These are phyloP conservation scores for Morbakka virulenta DNA, from an alignment of 30 jellyfish, hydroid and myxozoan genomes.

Conservation along the genomic window DNA sequence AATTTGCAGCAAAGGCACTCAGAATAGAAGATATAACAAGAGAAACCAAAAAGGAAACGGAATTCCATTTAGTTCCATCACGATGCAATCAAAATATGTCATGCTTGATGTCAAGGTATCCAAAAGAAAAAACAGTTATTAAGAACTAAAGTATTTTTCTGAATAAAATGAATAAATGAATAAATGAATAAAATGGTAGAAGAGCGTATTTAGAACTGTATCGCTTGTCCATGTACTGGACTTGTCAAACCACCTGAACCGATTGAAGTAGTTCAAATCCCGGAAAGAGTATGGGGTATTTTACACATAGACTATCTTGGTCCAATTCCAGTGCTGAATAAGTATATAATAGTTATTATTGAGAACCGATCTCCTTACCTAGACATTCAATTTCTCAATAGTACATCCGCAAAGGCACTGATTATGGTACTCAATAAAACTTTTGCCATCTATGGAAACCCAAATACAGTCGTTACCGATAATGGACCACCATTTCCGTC, in stretches of 20 bases:
- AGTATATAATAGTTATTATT: slow-evolving; percentile 10
- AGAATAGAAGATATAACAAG: background rate
- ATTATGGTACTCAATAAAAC: too few relatives aligned
- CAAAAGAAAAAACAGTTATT: slow-evolving; percentile 3
- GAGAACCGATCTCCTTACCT: slow-evolving; percentile 32
- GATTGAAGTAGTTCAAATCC: background rate
- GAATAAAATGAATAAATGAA: background rate
- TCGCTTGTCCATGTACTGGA: too few relatives aligned
- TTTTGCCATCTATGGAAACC: slow-evolving; percentile 12
- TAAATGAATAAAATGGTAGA: too few relatives aligned
- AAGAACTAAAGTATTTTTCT: slow-evolving; percentile 5
- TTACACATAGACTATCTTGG: background rate
- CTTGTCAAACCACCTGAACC: too few relatives aligned
- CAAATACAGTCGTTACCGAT: too few relatives aligned
- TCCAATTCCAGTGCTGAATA: too few relatives aligned
- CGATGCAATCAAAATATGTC: too few relatives aligned
- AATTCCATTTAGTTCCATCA: too few relatives aligned
- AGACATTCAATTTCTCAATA: slow-evolving; percentile 8
- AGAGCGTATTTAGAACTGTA: too few relatives aligned
- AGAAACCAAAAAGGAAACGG: too few relatives aligned
- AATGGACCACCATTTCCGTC: too few relatives aligned
- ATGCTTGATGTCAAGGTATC: too few relatives aligned
- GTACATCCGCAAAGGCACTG: slow-evolving; percentile 2
- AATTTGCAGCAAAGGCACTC: slow-evolving; percentile 15
- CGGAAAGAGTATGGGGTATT: slow-evolving; percentile 16